phyloP scores from a whole-genome alignment of 2,113 vertebrate species.

The Leptosomus discolor region DNA sequence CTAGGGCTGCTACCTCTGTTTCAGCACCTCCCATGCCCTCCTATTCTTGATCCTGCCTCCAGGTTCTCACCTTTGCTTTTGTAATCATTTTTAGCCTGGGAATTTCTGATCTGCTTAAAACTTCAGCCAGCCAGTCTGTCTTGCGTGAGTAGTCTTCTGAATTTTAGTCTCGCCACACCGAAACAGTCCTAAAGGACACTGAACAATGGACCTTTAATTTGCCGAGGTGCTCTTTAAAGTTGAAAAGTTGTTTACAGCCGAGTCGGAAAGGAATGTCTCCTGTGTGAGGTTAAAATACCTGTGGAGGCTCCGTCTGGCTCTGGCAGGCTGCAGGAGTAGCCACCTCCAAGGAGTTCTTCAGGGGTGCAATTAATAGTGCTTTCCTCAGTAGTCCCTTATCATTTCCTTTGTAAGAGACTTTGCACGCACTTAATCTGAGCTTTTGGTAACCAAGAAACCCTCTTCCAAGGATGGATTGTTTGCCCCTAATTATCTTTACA shows the following conservation, averaged over 20 bases:
- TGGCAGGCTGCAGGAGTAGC: neutral
- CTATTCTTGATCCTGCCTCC: neutral
- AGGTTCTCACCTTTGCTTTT: neutral
- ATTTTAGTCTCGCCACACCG: neutral
- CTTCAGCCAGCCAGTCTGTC: neutral
- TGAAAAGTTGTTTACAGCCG: slow-evolving; percentile 17
- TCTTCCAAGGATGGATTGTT: neutral
- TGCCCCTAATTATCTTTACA: neutral
- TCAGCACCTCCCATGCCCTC: neutral
- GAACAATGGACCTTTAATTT: slow-evolving; percentile 6
- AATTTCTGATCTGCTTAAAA: neutral
- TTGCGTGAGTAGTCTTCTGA: neutral
- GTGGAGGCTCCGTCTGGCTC: neutral
- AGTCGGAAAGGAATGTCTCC: neutral
- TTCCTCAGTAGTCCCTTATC: neutral
- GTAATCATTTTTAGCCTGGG: neutral
- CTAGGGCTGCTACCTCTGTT: neutral
- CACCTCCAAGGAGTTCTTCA: neutral
- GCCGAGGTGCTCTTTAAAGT: neutral
- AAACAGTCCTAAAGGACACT: neutral
- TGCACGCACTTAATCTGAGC: neutral
- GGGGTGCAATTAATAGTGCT: neutral
- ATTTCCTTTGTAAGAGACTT: neutral
- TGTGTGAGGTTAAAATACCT: neutral
- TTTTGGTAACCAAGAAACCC: neutral